A percentile compares a stretch with the other conserved stretches of the same genome.
These are phyloP conservation scores for Trochalopteron elliotii DNA, from an alignment of 2,113 vertebrate species.

Conservation along the genomic window DNA sequence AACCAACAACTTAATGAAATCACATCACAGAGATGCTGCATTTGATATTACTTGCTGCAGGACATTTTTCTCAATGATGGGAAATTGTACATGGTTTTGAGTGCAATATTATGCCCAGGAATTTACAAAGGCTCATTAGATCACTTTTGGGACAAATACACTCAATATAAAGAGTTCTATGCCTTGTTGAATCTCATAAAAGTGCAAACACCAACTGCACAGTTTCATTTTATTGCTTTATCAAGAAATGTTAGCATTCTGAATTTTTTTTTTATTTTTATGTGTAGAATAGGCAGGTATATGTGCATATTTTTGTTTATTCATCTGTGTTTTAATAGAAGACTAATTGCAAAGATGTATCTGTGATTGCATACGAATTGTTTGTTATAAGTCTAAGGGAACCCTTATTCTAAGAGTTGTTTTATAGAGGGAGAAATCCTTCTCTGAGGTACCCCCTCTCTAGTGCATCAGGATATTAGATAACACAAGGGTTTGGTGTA, in stretches of 20 bases:
- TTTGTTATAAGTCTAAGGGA: not conserved
- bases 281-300: not conserved
- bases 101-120: rapidly evolving
- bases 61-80: not conserved
- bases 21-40: not conserved
- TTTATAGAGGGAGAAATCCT: not conserved
- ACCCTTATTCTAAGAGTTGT: not conserved
- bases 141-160: not conserved
- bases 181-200: not conserved
- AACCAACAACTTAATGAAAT: not conserved
- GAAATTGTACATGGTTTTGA: not conserved
- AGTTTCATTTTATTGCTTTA: not conserved
- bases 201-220: not conserved
- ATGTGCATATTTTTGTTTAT: not conserved
- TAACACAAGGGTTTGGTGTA: not conserved
- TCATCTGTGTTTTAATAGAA: not conserved
- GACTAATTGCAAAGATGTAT: not conserved
- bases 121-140: not conserved
- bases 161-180: not conserved
- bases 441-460: not conserved
- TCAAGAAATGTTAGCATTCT: not conserved
- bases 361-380: not conserved
- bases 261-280: not conserved
- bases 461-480: rapidly evolving
- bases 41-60: not conserved